These are phyloP conservation scores for Geotrupes spiniger DNA, from an alignment of 2,888 invertebrate species.

Conservation along the genomic window DNA sequence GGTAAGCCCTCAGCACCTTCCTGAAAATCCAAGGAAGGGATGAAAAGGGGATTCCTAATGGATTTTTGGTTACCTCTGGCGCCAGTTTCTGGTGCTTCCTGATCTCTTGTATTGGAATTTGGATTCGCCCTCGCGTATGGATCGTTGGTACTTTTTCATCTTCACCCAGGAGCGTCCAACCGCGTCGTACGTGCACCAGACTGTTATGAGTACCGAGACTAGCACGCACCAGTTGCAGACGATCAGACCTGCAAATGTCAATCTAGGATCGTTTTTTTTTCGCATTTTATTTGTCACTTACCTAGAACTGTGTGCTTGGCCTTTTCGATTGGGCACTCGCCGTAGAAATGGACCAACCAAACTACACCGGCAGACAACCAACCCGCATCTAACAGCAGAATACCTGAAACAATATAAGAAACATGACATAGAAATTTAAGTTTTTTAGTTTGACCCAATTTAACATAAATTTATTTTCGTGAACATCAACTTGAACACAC, in stretches of 20 bases:
- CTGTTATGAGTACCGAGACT: conserved; percentile 68
- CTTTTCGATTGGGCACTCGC: conserved; percentile 63
- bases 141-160: conserved; percentile 83
- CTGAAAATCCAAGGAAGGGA: conserved; percentile 55
- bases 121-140: conserved; percentile 74
- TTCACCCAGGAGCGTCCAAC: conserved; percentile 89
- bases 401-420: conserved; percentile 57
- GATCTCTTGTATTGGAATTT: conserved; percentile 73
- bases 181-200: conserved; percentile 84
- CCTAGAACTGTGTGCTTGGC: conserved; percentile 74
- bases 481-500: too few species aligned
- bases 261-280: not conserved
- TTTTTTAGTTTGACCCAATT: not conserved
- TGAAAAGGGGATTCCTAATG: not conserved
- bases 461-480: not conserved
- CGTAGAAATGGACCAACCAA: conserved; percentile 69
- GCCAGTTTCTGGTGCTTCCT: conserved; percentile 78
- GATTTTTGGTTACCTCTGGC: conserved; percentile 63
- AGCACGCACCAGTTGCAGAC: conserved; percentile 76
- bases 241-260: conserved; percentile 60
- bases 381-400: conserved; percentile 69
- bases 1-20: conserved; percentile 82
- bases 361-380: conserved; percentile 72
- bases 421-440: too few species aligned
- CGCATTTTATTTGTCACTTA: conserved; percentile 45